Base-by-base conservation (phyloP, 2,797 vertebrate genomes). In the Tapirus indicus region DNA sequence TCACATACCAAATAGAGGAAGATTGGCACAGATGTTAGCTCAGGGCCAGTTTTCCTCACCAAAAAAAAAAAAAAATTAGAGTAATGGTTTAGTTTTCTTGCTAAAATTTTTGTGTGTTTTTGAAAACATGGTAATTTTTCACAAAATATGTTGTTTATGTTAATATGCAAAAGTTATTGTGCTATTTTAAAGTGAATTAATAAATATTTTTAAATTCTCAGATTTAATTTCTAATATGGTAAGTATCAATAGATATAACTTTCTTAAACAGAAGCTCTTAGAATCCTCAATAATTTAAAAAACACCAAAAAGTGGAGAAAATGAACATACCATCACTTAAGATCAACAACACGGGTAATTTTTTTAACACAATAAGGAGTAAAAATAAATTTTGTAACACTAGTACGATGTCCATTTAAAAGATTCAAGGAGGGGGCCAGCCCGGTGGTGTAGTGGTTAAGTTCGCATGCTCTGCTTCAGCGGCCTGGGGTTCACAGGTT, bases 101-200 rank as follows among this genome's bases (percentile, higher is more conserved):
- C 12, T 91, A 68, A n/a, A n/a, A 6, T 16, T 47, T 56, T 85
- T 69, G 25, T 38, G 8, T 64, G 47, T 75, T 35, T 92, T 62
- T 66, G 7, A 44, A 95, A 93, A 90, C 49, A 87, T 13, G 47
- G 27, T 68, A 44, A 49, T 83, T 91, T 88, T 38, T 93, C 69
- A 84, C 87, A 83, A 94, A 85, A 82, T 60, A 25, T 75, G 23
- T 29, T 49, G 5, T 49, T 93, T 90, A 68, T 56, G 23, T 77
- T 83, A 69, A n/a, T 20, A 69, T 49, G 14, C 11, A 27, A 25
- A 54, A 10, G 29, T 49, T 87, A 64, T 49, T 87, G 56, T 93
- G 4, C 72, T 71, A 69, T 62, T 60, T 89, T 87, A 82, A 89
- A 60, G 12, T 8, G 49, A 66, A 66, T 92, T 74, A 75, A 80